phyloP scores from a whole-genome alignment of 2,797 vertebrate genomes.

The Peromyscus eremicus region DNA sequence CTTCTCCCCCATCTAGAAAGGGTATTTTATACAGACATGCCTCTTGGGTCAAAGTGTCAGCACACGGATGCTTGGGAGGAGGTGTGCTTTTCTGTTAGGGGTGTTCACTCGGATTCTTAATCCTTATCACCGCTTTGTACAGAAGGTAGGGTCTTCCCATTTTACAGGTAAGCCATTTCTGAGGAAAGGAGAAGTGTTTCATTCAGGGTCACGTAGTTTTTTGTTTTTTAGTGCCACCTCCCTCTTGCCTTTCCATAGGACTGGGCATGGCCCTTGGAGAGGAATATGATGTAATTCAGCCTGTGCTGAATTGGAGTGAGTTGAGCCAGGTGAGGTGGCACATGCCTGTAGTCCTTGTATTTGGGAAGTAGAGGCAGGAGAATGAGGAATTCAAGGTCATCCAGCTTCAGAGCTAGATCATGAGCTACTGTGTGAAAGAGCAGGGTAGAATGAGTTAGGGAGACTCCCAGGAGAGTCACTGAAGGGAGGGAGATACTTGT shows the following conservation, averaged over 20 bases:
- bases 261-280: background rate
- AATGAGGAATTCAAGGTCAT: background rate
- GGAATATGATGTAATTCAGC: background rate
- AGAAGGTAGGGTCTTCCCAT: background rate
- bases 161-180: constrained; percentile 57
- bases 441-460: background rate
- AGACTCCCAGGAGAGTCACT: background rate
- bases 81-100: constrained; percentile 3
- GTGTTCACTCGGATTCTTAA: background rate
- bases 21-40: background rate
- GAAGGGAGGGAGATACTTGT: background rate
- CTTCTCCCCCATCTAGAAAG: background rate
- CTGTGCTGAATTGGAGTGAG: background rate
- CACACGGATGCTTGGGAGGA: background rate
- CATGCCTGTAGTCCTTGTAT: background rate
- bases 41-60: constrained; percentile 34
- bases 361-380: background rate
- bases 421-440: background rate
- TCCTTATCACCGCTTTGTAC: background rate
- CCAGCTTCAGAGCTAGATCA: background rate
- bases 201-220: background rate
- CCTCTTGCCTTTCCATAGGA: background rate
- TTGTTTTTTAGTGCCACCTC: background rate
- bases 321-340: background rate
- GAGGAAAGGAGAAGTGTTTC: constrained; percentile 43